Percentiles rank a stretch among this genome's conserved stretches.
Conservation (phyloP, 2,113 vertebrate species). For the Cynocephalus volans region DNA sequence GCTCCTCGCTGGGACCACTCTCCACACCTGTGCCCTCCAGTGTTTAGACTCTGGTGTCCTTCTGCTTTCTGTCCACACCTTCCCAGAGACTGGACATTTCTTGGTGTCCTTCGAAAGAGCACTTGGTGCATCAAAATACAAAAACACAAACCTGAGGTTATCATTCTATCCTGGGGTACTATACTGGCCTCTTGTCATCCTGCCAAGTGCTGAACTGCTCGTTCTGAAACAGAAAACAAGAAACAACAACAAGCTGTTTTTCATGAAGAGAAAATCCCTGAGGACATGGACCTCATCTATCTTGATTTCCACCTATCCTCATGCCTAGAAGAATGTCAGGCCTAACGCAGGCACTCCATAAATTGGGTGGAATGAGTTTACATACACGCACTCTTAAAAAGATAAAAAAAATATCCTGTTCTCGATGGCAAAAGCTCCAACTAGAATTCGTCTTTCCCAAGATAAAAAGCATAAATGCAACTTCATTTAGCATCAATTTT, state of each 20-base stretch:
- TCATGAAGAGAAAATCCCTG: not conserved
- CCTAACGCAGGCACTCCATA: not conserved
- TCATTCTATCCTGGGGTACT: not conserved
- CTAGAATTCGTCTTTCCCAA: conserved; percentile 48
- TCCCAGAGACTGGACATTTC: not conserved
- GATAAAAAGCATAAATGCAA: not conserved
- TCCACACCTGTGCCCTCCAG: not conserved
- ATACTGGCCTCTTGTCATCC: not conserved
- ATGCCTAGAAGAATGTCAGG: not conserved
- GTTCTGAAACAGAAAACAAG: conserved; percentile 30
- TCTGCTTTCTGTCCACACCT: not conserved
- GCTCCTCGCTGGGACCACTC: not conserved
- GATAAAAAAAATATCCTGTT: not conserved
- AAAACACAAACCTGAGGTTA: not conserved
- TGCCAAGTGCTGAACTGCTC: not conserved
- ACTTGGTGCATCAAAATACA: not conserved
- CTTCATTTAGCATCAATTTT: not conserved
- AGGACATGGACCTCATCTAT: not conserved
- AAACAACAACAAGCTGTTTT: not conserved
- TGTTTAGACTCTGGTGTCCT: not conserved
- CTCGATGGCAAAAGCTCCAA: not conserved
- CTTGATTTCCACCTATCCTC: not conserved
- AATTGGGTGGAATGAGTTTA: not conserved
- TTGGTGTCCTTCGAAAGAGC: conserved; percentile 11
- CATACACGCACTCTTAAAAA: not conserved